Evolutionary conservation across 2,113 vertebrate species (phyloP).

Genomic region (Scartelaos histophorus): DNA sequence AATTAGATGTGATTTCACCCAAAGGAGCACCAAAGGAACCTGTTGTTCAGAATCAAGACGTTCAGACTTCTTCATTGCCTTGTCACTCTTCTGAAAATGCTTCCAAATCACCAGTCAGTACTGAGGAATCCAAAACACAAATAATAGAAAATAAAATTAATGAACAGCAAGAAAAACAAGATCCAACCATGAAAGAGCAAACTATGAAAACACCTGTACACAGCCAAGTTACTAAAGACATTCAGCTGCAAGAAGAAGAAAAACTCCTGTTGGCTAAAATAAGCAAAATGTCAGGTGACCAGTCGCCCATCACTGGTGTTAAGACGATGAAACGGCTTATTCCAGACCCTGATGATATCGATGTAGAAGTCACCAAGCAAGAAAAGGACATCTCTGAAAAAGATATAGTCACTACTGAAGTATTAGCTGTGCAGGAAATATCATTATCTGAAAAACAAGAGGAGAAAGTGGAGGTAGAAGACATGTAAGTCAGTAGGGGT

Average conservation of each 20-base stretch:
- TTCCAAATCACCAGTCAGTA: background rate
- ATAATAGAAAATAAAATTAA: background rate
- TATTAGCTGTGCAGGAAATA: conserved; percentile 40
- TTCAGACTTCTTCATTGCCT: conserved; percentile 51
- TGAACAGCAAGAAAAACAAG: conserved; percentile 18
- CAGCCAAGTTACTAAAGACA: conserved; percentile 20
- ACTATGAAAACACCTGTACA: background rate
- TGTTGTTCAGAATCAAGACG: conserved; percentile 12
- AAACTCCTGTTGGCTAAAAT: conserved; percentile 67
- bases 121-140: background rate
- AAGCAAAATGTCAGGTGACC: conserved; percentile 52
- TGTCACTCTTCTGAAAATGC: conserved; percentile 44
- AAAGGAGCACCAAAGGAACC: conserved; percentile 11
- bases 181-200: background rate
- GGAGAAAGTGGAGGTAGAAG: conserved; percentile 15
- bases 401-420: background rate
- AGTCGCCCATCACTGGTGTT: conserved; percentile 30
- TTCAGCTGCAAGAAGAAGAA: conserved; percentile 66
- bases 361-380: conserved; percentile 24
- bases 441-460: conserved; percentile 37
- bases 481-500: conserved; percentile 58
- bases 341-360: conserved; percentile 52
- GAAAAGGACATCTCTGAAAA: conserved; percentile 7
- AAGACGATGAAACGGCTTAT: conserved; percentile 63
- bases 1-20: conserved; percentile 4